These are phyloP conservation scores for Plutella xylostella DNA, from an alignment of 2,888 invertebrate species.

Conservation along the genomic window DNA sequence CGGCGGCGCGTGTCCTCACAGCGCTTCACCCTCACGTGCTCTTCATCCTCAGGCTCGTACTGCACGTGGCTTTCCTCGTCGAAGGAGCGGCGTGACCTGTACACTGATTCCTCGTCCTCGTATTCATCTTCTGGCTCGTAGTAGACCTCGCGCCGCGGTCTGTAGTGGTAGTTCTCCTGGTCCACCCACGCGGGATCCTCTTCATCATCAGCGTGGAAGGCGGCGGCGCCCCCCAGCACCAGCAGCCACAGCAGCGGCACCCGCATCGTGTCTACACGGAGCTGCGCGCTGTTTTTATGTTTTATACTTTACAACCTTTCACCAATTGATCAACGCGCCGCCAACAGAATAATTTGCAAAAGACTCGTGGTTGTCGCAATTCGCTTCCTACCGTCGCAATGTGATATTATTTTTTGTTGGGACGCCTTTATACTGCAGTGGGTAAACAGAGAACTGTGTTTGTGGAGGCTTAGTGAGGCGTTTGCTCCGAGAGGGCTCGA, in stretches of 20 bases:
- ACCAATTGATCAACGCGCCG: constrained; percentile 36
- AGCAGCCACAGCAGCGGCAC: constrained; percentile 35
- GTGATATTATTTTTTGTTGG: too few relatives aligned
- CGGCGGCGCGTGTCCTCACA: constrained; percentile 27
- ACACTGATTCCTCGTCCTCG: constrained; percentile 27
- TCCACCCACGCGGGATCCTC: constrained; percentile 47
- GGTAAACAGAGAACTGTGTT: too few relatives aligned
- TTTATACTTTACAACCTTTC: constrained; percentile 51
- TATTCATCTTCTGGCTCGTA: constrained; percentile 27
- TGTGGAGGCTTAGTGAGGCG: too few relatives aligned
- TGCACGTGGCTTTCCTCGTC: constrained; percentile 32
- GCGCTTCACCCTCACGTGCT: constrained; percentile 42
- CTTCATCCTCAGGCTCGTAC: too few relatives aligned
- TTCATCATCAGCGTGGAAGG: constrained; percentile 20
- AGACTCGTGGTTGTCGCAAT: too few relatives aligned
- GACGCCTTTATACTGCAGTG: too few relatives aligned
- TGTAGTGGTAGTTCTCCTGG: constrained; percentile 20
- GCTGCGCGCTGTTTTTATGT: constrained; percentile 34
- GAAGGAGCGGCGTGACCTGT: constrained; percentile 22
- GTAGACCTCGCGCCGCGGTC: constrained; percentile 1
- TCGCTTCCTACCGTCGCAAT: too few relatives aligned
- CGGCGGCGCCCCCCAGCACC: constrained; percentile 21
- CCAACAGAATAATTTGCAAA: too few relatives aligned
- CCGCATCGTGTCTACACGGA: constrained; percentile 43
- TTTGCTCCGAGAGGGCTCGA: too few relatives aligned